Conservation (phyloP, 2,113 vertebrate species). For the Hippocampus barbouri region DNA sequence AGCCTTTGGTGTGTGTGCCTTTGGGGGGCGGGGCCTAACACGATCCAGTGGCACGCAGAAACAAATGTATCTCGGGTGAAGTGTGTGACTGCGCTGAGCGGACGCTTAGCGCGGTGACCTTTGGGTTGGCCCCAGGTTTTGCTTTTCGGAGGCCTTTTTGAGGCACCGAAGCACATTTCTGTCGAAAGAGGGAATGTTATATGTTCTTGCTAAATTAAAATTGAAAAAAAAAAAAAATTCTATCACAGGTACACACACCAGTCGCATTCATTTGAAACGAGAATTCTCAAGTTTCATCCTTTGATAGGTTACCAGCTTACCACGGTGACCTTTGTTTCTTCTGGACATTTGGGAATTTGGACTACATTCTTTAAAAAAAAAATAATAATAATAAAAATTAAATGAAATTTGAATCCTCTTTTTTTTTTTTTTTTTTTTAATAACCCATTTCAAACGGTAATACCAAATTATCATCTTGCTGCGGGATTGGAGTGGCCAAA, state of each 20-base stretch:
- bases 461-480: background rate
- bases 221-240: background rate
- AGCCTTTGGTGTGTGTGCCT: slow-evolving; percentile 69
- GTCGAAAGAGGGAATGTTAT: background rate
- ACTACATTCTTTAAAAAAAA: too few relatives aligned
- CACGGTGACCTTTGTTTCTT: too few relatives aligned
- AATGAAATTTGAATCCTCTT: too few relatives aligned
- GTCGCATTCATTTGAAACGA: background rate
- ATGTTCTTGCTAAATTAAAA: background rate
- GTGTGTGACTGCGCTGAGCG: background rate
- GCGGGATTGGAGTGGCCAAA: too few relatives aligned
- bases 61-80: slow-evolving; percentile 51
- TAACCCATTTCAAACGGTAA: background rate
- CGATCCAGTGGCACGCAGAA: slow-evolving; percentile 79
- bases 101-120: background rate
- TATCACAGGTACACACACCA: background rate
- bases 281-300: too few relatives aligned
- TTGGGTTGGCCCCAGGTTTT: background rate
- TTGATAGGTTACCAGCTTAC: too few relatives aligned
- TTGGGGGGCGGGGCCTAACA: slow-evolving; percentile 62
- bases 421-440: too few relatives aligned
- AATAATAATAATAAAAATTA: too few relatives aligned
- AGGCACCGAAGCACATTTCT: background rate
- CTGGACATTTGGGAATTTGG: too few relatives aligned
- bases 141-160: background rate